Base-by-base conservation (phyloP, 2,888 invertebrate genomes). In the Marasmarcha lunaedactyla region DNA sequence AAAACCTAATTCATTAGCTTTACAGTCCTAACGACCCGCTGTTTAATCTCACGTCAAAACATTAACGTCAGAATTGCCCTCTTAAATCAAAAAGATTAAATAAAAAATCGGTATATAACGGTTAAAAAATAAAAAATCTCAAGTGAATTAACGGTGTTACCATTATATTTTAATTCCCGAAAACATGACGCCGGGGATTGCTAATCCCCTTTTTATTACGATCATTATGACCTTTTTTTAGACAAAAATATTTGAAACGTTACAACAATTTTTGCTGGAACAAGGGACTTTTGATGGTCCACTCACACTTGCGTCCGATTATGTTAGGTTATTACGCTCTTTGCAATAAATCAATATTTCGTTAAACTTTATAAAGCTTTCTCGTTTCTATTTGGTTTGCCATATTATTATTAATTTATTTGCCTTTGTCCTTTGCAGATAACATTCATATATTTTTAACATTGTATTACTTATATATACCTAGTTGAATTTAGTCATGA, bases 121-220 rank as follows among this genome's bases (percentile, higher is more conserved):
- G n/a, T n/a, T n/a, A n/a, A n/a, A 3, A 9, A 3, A 7, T 30
- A 30, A 30, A 30, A 30, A 30, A n/a, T 30, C 48, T 50, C 51
- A 51, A 50, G 54, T 52, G 52, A 54, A 48, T 45, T 51, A 52
- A 50, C 49, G 56, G 54, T 50, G 55, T 52, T 37, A 47, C 46
- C 47, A 50, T 50, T 48, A 48, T 33, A 41, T 37, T 44, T 38
- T 47, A 44, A 44, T 48, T 51, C 41, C 44, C 42, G 42, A 47
- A 48, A 52, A 47, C 46, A 47, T 52, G 49, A 47, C 51, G 50
- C 46, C 44, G 51, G 43, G 58, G 62, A 56, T 55, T 58, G 57
- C 66, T 72, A 70, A 73, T 73, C 71, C 65, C 62, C 63, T 68
- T 73, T 72, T 71, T 72, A 73, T 71, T 58, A 57, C 68, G 54